Evolutionary conservation across 2,797 vertebrate species (phyloP), one percentile per base, ranked within the genome.

Genomic region (Rachycentron canadum): DNA sequence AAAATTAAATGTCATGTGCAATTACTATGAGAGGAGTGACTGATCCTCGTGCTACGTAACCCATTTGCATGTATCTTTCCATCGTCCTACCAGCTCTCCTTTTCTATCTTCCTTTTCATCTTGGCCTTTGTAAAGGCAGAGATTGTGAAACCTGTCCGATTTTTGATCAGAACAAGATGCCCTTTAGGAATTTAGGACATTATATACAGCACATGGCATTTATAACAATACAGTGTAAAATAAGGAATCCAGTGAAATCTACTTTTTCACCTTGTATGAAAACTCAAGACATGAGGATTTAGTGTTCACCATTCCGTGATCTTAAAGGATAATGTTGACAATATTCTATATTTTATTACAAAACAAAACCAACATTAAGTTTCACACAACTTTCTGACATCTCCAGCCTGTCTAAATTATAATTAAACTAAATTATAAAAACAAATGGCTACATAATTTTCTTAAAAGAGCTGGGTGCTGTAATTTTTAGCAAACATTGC

Each of bases 1-100:
- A 85, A 91, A 94, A 92, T 95, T 92, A 94, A 93, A 95, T 92
- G 93, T 92, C 93, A 93, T 84, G 88, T 88, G 87, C 86, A 93
- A 94, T 95, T 95, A 94, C 77, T 62, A 67, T 41, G 76, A 83
- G 86, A 81, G 79, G 68, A 88, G 72, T 83, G 85, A 92, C 80
- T 83, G 81, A 83, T 87, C 73, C 66, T 88, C 64, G 69, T 62
- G 61, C 67, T 58, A 79, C 43, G 25, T 76, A 79, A 72, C 52
- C 57, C 56, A 69, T 87, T 88, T 89, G 56, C 79, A 81, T 80
- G 25, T 78, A 66, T 88, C 76, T 76, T 66, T 80, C 73, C 71
- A 75, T 81, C 64, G 36, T 67, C 53, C 73, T 83, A 59, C 47
- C 34, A 34, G 58, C 65, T 72, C 61, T 64, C 40, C 57, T 71